Percentiles rank a stretch among this genome's conserved stretches.
Conservation (phyloP, 1,140 invertebrate species). For the Galleria mellonella region DNA sequence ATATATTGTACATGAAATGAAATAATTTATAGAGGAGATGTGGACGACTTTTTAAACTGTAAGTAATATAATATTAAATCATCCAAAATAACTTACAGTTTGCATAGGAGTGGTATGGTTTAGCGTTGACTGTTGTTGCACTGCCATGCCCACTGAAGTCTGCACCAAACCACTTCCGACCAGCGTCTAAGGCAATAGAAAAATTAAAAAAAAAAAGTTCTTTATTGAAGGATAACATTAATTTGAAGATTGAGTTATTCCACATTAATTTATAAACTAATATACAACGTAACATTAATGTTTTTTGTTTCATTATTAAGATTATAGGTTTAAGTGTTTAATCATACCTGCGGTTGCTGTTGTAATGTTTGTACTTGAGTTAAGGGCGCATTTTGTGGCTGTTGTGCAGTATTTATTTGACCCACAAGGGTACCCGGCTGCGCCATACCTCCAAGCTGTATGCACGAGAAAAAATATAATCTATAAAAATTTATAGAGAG, state of each 20-base stretch:
- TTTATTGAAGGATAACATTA: not conserved
- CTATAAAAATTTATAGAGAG: no score
- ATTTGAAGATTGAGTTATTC: no score
- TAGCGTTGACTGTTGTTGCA: slow-evolving; percentile 30
- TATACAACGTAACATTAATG: no score
- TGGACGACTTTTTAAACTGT: no score
- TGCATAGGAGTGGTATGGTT: slow-evolving; percentile 36
- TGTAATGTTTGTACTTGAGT: slow-evolving; percentile 65
- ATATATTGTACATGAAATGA: no score
- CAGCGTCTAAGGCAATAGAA: slow-evolving; percentile 21
- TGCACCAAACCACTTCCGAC: slow-evolving; percentile 47
- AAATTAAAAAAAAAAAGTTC: not conserved
- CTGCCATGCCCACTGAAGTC: slow-evolving; percentile 48
- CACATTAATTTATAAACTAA: no score
- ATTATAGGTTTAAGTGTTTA: not conserved
- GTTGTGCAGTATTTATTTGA: slow-evolving; percentile 48
- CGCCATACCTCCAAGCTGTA: slow-evolving; percentile 58
- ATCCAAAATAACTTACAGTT: slow-evolving; percentile 43
- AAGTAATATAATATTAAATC: no score
- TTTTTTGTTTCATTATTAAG: no score
- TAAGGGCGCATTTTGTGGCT: slow-evolving; percentile 48
- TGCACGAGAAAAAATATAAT: not conserved
- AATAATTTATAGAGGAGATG: no score
- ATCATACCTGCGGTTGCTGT: slow-evolving; percentile 55
- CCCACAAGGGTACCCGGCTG: slow-evolving; percentile 67